Evolutionary conservation across 2,888 invertebrate genomes (phyloP).

Genomic region (Fissipunctia ypsillon): DNA sequence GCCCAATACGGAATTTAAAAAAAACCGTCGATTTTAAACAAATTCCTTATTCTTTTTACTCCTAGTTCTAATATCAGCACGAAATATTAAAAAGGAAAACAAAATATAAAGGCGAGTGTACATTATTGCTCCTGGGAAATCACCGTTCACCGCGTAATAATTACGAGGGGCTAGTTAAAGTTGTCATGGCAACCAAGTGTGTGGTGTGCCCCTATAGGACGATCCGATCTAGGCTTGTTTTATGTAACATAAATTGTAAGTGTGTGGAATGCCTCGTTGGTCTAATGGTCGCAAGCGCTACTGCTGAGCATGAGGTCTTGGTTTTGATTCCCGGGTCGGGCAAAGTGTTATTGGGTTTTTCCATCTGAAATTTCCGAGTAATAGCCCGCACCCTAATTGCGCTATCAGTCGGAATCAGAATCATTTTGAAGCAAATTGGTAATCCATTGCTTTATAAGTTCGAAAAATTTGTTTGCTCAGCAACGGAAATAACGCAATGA

Average conservation of each 20-base stretch:
- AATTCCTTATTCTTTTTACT: neutral
- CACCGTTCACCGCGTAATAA: conserved; percentile 55
- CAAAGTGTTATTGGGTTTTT: too few species aligned
- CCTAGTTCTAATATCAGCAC: conserved; percentile 20
- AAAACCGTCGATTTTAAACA: neutral
- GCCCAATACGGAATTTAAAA: neutral
- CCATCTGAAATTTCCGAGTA: too few species aligned
- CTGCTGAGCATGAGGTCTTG: too few species aligned
- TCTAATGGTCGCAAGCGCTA: too few species aligned
- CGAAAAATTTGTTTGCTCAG: too few species aligned
- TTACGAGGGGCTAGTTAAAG: conserved; percentile 47
- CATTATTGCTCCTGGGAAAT: conserved; percentile 62
- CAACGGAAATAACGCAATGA: too few species aligned
- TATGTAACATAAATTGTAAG: neutral
- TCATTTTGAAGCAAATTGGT: too few species aligned
- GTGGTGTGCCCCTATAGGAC: neutral
- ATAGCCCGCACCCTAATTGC: too few species aligned
- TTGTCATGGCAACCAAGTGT: conserved; percentile 54
- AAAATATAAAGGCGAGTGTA: conserved; percentile 49
- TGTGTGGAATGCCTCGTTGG: too few species aligned
- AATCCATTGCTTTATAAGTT: too few species aligned
- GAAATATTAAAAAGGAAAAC: conserved; percentile 49
- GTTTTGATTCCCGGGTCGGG: too few species aligned
- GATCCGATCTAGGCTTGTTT: neutral
- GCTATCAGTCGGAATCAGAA: too few species aligned